Base-by-base conservation (phyloP, 2,113 vertebrate species). In the Paradoxurus hermaphroditus region DNA sequence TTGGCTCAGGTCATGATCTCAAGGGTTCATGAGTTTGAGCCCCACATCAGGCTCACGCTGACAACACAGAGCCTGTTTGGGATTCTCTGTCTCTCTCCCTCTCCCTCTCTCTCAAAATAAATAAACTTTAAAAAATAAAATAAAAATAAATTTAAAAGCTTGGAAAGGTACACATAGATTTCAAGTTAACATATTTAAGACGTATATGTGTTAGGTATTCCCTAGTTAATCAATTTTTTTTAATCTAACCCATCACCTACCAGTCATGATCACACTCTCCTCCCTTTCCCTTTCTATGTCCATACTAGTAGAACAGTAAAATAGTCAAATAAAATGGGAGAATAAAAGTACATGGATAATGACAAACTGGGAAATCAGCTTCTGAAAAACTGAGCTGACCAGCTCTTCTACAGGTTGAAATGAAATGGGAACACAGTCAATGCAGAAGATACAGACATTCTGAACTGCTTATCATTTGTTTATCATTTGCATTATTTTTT, bases 301-400 rank as follows among this genome's bases (percentile, higher is more conserved):
- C 88, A 73, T 16, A 91, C 10, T 27, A 91, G 34, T 59, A 87
- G 44, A 96, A 77, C 21, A 97, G n/a, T 67, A 93, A 93, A 84
- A 72, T 78, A 21, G 41, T 93, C 51, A 95, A 68, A 51, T 39
- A 73, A 34, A 85, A 36, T 85, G 6, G 6, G 5, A 85, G 5
- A 86, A 83, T 5, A 39, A 62, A 87, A 84, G 25, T 39, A 36
- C 59, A 91, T 27, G 14, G 27, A 78, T n/a, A 83, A 82, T 15
- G 41, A 91, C 67, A 46, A 91, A 77, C 7, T 70, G 67, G 44
- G 36, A 82, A 94, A 82, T 83, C 49, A 90, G 34, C 29, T 39
- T 62, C 59, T 87, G 29, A 95, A 51, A n/a, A 77, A 82, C 25
- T 65, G 1, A 84, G 41, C 65, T 56, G n/a, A 78, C 29, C 19